Evolutionary conservation across 2,113 vertebrate genomes (phyloP).

Genomic region (Pachypanchax playfairii): DNA sequence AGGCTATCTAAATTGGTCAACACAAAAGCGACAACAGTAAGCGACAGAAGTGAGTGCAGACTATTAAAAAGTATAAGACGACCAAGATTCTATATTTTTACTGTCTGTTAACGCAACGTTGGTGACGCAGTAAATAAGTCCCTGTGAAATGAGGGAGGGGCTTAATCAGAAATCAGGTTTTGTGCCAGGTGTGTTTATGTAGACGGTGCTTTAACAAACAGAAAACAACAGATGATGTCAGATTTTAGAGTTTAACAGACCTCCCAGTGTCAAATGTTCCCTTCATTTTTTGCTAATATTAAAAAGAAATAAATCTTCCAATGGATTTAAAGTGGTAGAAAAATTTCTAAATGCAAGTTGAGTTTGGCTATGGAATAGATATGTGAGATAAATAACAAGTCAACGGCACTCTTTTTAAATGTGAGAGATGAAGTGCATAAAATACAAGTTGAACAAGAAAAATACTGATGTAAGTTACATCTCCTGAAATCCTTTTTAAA

Average conservation of each 20-base stretch:
- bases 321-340: too few relatives aligned
- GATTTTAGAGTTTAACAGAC: conserved; percentile 65
- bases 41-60: conserved; percentile 67
- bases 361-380: conserved; percentile 14
- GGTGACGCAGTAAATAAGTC: conserved; percentile 80
- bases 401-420: too few relatives aligned
- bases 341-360: too few relatives aligned
- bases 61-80: conserved; percentile 68
- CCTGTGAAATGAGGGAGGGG: conserved; percentile 79
- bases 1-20: conserved; percentile 79
- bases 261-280: conserved; percentile 50
- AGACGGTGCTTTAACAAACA: conserved; percentile 67
- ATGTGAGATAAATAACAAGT: too few relatives aligned
- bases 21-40: conserved; percentile 67
- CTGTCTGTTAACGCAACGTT: conserved; percentile 71
- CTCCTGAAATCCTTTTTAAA: conserved; percentile 48
- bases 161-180: conserved; percentile 64
- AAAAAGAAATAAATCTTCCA: too few relatives aligned
- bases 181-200: conserved; percentile 70
- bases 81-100: conserved; percentile 70
- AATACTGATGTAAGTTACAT: conserved; percentile 54
- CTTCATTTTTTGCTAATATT: not conserved
- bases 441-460: not conserved
- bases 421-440: too few relatives aligned
- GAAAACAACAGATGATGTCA: conserved; percentile 66